Evolutionary conservation across 2,113 vertebrate species (phyloP), one percentile per base, ranked within the genome.

Genomic region (Periophthalmus modestus): DNA sequence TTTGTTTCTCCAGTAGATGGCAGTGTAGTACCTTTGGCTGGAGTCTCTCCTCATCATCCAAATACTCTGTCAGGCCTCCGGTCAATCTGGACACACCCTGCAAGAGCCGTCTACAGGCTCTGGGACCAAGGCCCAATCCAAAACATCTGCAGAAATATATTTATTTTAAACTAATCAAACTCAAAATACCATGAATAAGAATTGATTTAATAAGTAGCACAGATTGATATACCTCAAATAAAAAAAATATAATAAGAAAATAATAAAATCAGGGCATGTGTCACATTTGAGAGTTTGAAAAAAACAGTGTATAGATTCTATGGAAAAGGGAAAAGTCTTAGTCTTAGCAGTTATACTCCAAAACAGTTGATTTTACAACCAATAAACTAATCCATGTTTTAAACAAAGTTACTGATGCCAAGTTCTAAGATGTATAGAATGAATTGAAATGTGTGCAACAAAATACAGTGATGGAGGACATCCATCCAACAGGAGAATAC

Each of bases 1-100:
- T 21, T 34, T 48, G 24, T 71, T 63, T 79, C 2, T 74, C 74
- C 78, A 83, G 7, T 68, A 87, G 86, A 75, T 82, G 84, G 52
- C 70, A 81, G 73, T 80, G 58, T 43, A 74, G 70, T 69, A 99
- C 97, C 96, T 95, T 95, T 33, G 97, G 96, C 90, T 98, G 96
- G 73, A 99, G 92, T 80, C 97, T 95, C 89, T 98, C 95, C 0
- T 93, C 93, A 0, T 95, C 94, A 66, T 86, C 90, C 63, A 95
- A 89, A 89, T 97, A 95, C 88, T 96, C 96, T 0, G 95, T 89
- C 0, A 74, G 75, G 55, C 98, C 98, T 70, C 95, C 94, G 63
- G 96, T 97, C 79, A 97, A 88, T 79, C 91, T 95, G 82, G 97
- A 95, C 81, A 98, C 78, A 48, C 91, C 93, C 69, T 90, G 93